phyloP scores from a whole-genome alignment of 2,888 invertebrate genomes.

The Amphipoea oculea region DNA sequence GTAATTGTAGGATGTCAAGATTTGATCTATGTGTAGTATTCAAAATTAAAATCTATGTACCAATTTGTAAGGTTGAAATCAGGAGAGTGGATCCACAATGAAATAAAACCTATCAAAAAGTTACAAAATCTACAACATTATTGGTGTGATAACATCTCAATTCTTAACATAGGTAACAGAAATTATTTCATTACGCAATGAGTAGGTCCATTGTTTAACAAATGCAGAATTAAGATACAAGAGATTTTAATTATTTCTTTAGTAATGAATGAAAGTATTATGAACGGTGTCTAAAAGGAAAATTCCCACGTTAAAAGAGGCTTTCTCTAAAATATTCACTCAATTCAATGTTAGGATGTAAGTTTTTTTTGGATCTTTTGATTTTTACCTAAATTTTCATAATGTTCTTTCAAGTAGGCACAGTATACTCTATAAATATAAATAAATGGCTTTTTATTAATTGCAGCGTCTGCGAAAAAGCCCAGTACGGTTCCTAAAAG shows the following conservation, averaged over 20 bases:
- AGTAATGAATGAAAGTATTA: slow-evolving; percentile 43
- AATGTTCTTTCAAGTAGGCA: not conserved
- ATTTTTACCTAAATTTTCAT: not conserved
- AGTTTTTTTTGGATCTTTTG: too few relatives aligned
- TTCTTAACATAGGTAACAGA: slow-evolving; percentile 17
- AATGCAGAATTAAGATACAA: slow-evolving; percentile 35
- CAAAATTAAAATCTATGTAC: not conserved
- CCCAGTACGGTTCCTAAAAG: not conserved
- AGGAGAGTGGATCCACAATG: not conserved
- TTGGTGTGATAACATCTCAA: slow-evolving; percentile 22
- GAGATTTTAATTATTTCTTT: slow-evolving; percentile 35
- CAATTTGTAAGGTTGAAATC: slow-evolving; percentile 2
- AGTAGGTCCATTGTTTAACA: slow-evolving; percentile 45
- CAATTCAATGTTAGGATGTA: not conserved
- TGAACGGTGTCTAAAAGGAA: slow-evolving; percentile 2
- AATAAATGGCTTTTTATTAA: not conserved
- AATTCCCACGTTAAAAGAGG: slow-evolving; percentile 51
- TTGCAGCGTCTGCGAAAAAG: fast-evolving
- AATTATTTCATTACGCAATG: slow-evolving; percentile 47
- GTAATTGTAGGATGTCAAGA: not conserved
- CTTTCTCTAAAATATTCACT: slow-evolving; percentile 54
- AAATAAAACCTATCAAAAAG: not conserved
- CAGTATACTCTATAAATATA: not conserved
- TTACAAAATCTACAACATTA: slow-evolving; percentile 9
- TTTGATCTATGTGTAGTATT: not conserved